Evolutionary conservation across 2,797 vertebrate genomes (phyloP).

Genomic region (Gymnopithys bicolor): DNA sequence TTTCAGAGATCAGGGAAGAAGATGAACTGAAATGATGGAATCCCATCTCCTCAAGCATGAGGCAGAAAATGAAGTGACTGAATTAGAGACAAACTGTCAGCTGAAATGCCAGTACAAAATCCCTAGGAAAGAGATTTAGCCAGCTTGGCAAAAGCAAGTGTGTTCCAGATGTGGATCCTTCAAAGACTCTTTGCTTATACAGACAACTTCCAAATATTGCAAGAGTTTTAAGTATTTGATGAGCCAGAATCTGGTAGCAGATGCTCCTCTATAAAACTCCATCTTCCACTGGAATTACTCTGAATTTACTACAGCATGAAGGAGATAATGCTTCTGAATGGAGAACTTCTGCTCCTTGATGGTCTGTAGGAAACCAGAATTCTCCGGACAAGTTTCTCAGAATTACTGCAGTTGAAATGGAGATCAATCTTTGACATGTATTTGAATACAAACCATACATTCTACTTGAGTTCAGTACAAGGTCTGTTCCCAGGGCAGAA

Average conservation of each 20-base stretch:
- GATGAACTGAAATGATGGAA: neutral
- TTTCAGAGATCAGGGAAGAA: neutral
- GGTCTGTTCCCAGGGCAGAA: neutral
- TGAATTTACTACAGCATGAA: neutral
- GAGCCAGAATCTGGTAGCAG: neutral
- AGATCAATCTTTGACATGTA: fast-evolving
- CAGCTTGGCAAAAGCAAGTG: constrained; percentile 49
- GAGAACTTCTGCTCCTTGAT: neutral
- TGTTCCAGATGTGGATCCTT: constrained; percentile 22
- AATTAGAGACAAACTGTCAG: constrained; percentile 1
- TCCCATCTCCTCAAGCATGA: neutral
- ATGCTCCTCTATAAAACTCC: neutral
- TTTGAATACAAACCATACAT: neutral
- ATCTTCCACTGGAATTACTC: neutral
- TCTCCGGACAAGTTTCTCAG: neutral
- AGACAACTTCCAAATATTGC: neutral
- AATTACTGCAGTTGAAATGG: neutral
- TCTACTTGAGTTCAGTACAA: neutral
- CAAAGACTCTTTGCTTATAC: constrained; percentile 28
- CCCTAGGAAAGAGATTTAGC: neutral
- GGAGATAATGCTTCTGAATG: neutral
- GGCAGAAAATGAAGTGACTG: constrained; percentile 9
- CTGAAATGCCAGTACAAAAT: neutral
- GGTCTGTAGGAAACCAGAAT: neutral
- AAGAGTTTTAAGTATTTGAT: neutral